Evolutionary conservation across 2,888 invertebrate species (phyloP), one percentile per base, ranked within the genome.

Genomic region (Pilophorus perplexus): DNA sequence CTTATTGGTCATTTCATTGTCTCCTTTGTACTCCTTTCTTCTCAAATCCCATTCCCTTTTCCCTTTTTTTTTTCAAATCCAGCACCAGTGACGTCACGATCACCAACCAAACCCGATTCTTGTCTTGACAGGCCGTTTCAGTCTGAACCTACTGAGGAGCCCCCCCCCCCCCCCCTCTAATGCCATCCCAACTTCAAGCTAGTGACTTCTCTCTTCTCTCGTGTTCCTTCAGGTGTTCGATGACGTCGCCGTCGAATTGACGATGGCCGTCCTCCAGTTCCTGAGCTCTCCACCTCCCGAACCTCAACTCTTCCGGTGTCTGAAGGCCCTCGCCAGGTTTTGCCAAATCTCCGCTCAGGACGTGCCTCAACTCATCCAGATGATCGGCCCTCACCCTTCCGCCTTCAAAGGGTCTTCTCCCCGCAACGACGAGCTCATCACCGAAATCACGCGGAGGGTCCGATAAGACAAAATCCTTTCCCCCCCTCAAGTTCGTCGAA

Each of bases 231-330:
- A 93, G 93, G 92, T 93, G 67, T 94, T 94, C 79, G 94, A 94
- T 78, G 94, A 94, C 78, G 88, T 93, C 64, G 92, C 93, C 68
- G 90, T 93, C 67, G 94, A 94, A 79, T 79, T 94, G 75, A 86
- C 90, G 48, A 91, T 94, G 90, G 93, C 93, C 59, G 81, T 93
- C 74, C 83, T 94, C 71, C 93, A 94, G 81, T 92, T 87, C 79
- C 87, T 93, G 81, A 88, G 87, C 75, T 83, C 84, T 65, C 88
- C 85, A 75, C 88, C 85, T 75, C 79, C 79, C 28, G 93, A 93
- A 79, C 90, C 91, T 75, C 85, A 88, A 72, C 81, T 89, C 73
- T 90, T 81, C 80, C 85, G 91, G 70, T 86, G 88, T 70, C 82
- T 90, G 79, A 87, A 87, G 73, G 88, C 93, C 0, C 80, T 94